Base-by-base conservation (phyloP, 2,113 vertebrate genomes). In the Ancistrus triradiatus region DNA sequence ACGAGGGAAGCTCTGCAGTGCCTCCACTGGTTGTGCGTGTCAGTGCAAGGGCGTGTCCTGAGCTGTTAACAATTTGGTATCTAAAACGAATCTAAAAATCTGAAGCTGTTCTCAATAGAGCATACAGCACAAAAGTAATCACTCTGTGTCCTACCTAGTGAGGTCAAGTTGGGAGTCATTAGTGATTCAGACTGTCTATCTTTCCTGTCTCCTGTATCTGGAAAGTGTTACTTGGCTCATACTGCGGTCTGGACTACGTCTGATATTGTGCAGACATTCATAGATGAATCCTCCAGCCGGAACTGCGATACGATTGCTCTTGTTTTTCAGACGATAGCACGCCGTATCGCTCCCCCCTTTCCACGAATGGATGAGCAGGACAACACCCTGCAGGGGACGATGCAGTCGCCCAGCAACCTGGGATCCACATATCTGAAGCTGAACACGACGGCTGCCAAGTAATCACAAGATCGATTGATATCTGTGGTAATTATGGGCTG, bases 211-310 rank as follows among this genome's bases (percentile, higher is more conserved):
- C 31, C 59, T 70, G 59, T 60, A 15, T 85, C 78, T 85, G 84
- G 79, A 78, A 56, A 80, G 37, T 75, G 77, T 86, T 65, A 44
- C 14, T 42, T 15, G 5, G 17, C 31, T 28, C 71, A 52, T 59
- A 40, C 31, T 27, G 37, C 63, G 49, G 57, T 67, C 70, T 50
- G 18, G 55, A 59, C 28, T 35, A 13, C 11, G 10, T 15, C 66
- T 63, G 71, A 78, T 59, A 61, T 40, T 77, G 17, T 21, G 61
- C 68, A 75, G 66, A 79, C 33, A 2, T 74, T 40, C 15, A 4
- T 9, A 59, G 43, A 55, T 46, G 38, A 59, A 78, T 77, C 77
- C 75, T 78, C 66, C 37, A 58, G 70, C 43, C 9, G 56, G 62
- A 68, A 59, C 48, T 31, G 53, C 37, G 62, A 55, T 68, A 47